These are phyloP conservation scores for Tethea ocularis DNA, from an alignment of 2,888 invertebrate species.

Conservation along the genomic window DNA sequence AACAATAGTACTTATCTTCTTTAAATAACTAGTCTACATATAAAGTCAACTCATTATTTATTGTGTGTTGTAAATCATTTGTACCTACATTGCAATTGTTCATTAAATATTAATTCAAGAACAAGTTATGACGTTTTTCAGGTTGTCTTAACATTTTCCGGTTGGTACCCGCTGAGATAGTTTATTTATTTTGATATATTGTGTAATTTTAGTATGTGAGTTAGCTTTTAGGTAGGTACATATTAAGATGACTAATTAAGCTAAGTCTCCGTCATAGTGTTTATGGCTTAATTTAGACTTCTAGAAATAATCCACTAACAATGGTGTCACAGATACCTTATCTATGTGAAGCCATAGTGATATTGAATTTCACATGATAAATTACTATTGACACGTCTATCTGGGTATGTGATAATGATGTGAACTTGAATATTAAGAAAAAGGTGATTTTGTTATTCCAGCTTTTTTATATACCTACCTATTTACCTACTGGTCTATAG, in stretches of 20 bases:
- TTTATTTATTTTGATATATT: background rate
- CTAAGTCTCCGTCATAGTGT: background rate
- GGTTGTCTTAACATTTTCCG: background rate
- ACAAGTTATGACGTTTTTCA: background rate
- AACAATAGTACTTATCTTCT: constrained; percentile 41
- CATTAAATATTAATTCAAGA: constrained; percentile 3
- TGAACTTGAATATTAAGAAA: constrained; percentile 41
- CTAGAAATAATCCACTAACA: background rate
- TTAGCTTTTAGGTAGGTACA: background rate
- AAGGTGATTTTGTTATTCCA: constrained; percentile 14
- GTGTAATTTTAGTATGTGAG: background rate
- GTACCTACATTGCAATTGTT: constrained; percentile 1
- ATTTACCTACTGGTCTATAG: no score
- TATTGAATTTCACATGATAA: background rate
- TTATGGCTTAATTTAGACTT: background rate
- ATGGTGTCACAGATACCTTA: background rate
- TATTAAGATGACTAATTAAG: background rate
- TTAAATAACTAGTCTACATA: constrained; percentile 31
- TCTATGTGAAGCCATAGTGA: background rate
- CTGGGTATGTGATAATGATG: constrained; percentile 26
- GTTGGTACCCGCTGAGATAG: background rate
- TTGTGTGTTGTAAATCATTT: constrained; percentile 27
- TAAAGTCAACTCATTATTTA: constrained; percentile 38
- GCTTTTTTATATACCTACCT: no score
- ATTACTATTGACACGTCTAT: constrained; percentile 7